Evolutionary conservation across 2,113 vertebrate species (phyloP).

Genomic region (Origma solitaria): DNA sequence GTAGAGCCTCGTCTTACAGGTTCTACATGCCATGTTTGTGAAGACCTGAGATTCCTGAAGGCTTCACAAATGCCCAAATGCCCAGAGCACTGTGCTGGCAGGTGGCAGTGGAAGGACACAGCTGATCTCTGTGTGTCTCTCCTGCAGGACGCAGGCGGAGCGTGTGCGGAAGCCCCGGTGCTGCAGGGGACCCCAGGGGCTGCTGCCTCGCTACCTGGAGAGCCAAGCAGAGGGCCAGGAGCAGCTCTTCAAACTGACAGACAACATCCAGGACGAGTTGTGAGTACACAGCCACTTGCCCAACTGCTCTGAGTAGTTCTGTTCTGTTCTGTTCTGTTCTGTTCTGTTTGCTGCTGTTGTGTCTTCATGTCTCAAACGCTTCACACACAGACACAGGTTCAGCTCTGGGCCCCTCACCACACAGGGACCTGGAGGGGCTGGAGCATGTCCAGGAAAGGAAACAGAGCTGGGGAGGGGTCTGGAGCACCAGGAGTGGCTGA

Average conservation of each 20-base stretch:
- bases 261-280: constrained; percentile 94
- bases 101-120: not conserved
- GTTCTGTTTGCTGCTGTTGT: not conserved
- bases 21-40: accelerated
- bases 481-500: not conserved
- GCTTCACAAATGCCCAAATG: too few relatives aligned
- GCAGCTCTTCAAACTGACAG: constrained; percentile 90
- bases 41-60: not conserved
- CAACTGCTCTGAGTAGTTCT: not conserved
- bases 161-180: constrained; percentile 88
- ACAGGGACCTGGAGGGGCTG: not conserved
- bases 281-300: constrained; percentile 69
- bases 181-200: constrained; percentile 89
- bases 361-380: not conserved
- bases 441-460: not conserved
- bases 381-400: not conserved
- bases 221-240: constrained; percentile 93
- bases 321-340: not conserved
- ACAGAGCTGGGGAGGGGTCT: not conserved
- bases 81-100: not conserved
- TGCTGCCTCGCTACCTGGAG: constrained; percentile 84
- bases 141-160: constrained; percentile 80
- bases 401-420: not conserved
- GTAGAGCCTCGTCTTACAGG: not conserved
- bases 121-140: not conserved